Evolutionary conservation across 2,888 invertebrate species (phyloP), one percentile per base, ranked within the genome.

Genomic region (Dicyrtomina minuta): DNA sequence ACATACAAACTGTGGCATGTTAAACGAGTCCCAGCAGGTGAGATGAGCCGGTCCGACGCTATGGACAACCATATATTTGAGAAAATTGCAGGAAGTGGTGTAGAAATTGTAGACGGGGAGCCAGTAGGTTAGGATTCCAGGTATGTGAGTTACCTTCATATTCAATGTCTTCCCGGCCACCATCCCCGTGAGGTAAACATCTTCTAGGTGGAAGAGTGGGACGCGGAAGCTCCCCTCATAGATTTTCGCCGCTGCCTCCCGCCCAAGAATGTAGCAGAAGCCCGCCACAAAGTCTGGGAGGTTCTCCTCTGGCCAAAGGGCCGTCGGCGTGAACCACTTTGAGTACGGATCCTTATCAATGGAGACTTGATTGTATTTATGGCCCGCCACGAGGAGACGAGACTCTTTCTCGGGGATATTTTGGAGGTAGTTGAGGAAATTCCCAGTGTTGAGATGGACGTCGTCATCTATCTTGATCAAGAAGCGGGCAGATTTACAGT

Each of bases 261-360:
- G 67, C 10, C 80, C 80, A 53, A 81, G 70, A 12, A 80, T 79
- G 73, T 82, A 82, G 13, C 77, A 80, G 12, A 81, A 80, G 0
- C 82, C 82, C 3, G 80, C 80, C 15, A 80, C 71, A 71, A 81
- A 82, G 68, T 79, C 75, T 5, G 82, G 82, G 69, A 79, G 80
- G 15, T 74, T 73, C 8, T 75, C 75, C 27, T 74, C 74, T 2
- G 73, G 66, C 69, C 75, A 81, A 68, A 81, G 74, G 44, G 70
- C 68, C 1, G 70, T 70, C 15, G 80, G 80, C 26, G 79, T 75
- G 70, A 77, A 80, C 81, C 80, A 81, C 70, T 81, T 81, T 0
- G 80, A 79, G 8, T 66, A 66, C 1, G 76, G 73, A 66, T 81
- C 78, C 20, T 79, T 71, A 61, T 80, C 77, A 8, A 80, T 80